Conservation (phyloP, 2,888 invertebrate species). For the Stenolophus ochropezus region DNA sequence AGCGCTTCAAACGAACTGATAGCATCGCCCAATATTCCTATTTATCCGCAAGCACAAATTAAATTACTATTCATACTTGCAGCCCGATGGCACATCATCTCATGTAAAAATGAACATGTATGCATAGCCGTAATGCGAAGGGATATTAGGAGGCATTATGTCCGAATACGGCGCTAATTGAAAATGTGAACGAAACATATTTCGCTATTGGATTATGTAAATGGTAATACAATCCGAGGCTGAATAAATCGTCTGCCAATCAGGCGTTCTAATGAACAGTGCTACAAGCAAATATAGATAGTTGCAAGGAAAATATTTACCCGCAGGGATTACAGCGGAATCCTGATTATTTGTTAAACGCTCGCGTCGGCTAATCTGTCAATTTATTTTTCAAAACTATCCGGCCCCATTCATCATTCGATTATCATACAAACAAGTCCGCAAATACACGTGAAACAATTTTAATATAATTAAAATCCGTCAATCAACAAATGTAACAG, state of each 20-base stretch:
- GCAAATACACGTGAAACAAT: not conserved
- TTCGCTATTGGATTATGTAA: conserved; percentile 18
- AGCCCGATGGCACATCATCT: not conserved
- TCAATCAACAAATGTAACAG: conserved; percentile 1
- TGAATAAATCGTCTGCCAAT: conserved; percentile 1
- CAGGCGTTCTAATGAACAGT: not conserved
- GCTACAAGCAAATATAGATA: not conserved
- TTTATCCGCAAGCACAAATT: not conserved
- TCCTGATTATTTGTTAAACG: not conserved
- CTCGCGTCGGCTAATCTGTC: not conserved
- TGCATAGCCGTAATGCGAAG: not conserved
- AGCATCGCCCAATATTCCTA: not conserved
- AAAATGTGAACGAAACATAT: conserved; percentile 18
- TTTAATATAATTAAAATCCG: conserved; percentile 13
- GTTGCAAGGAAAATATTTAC: not conserved
- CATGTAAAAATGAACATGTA: not conserved
- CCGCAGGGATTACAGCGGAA: not conserved
- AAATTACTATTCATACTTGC: not conserved
- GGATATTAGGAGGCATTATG: not conserved
- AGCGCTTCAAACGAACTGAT: not conserved
- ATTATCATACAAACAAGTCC: not conserved
- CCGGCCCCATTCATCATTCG: not conserved
- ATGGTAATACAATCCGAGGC: not conserved
- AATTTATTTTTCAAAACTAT: not conserved
- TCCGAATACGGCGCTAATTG: not conserved